These are phyloP conservation scores for Amphimedon queenslandica DNA, from an alignment of 37 sponge, comb jelly and placozoan genomes.

Conservation along the genomic window DNA sequence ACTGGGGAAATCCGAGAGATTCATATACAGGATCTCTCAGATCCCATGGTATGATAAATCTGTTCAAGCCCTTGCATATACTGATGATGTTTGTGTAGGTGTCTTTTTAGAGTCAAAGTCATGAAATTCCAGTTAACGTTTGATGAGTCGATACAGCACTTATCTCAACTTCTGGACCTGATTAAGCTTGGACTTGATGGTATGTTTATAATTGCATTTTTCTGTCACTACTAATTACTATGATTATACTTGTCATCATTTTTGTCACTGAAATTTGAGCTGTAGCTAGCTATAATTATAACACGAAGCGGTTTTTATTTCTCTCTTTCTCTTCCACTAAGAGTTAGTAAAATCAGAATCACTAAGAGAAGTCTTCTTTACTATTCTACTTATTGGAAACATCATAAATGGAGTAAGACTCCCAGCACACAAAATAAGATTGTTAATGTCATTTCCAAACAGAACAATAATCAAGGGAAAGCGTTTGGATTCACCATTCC, in stretches of 20 bases:
- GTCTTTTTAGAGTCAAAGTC: slow-evolving; percentile 6
- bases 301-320: too few relatives aligned
- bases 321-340: too few relatives aligned
- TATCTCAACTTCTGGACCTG: not conserved
- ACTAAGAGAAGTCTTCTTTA: slow-evolving; percentile 31
- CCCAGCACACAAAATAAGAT: not conserved
- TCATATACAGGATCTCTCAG: slow-evolving; percentile 15
- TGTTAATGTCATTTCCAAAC: not conserved
- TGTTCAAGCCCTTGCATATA: too few relatives aligned
- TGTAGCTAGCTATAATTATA: too few relatives aligned
- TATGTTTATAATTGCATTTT: slow-evolving; percentile 4
- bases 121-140: slow-evolving; percentile 20
- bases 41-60: slow-evolving; percentile 4
- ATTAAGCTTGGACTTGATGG: slow-evolving; percentile 16
- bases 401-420: slow-evolving; percentile 40
- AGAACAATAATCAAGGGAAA: slow-evolving; percentile 29
- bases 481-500: slow-evolving; percentile 55
- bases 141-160: slow-evolving; percentile 7
- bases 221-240: too few relatives aligned
- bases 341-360: not conserved
- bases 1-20: slow-evolving; percentile 37
- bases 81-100: not conserved
- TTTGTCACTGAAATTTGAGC: too few relatives aligned
- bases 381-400: slow-evolving; percentile 50
- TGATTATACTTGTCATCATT: too few relatives aligned